A percentile compares a stretch with the other conserved stretches of the same genome.
phyloP scores from a whole-genome alignment of 2,797 vertebrate species.

The Botia kubotai region DNA sequence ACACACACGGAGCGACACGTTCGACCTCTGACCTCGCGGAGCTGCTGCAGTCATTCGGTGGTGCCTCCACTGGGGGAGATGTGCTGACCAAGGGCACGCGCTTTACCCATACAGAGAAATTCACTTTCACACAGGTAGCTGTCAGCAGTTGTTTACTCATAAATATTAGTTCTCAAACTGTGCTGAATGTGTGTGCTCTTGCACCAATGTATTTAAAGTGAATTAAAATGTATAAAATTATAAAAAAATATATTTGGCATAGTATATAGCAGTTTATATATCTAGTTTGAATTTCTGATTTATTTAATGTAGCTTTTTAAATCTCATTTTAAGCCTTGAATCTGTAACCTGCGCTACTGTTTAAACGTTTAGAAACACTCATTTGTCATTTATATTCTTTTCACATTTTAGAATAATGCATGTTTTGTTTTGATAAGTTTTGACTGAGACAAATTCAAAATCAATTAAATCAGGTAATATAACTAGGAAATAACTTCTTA shows the following conservation, averaged over 20 bases:
- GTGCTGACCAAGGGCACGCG: constrained; percentile 83
- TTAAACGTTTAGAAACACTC: too few relatives aligned
- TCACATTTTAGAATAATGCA: too few relatives aligned
- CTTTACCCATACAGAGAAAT: constrained; percentile 90
- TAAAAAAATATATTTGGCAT: too few relatives aligned
- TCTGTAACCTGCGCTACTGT: too few relatives aligned
- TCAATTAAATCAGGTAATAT: too few relatives aligned
- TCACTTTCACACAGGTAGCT: constrained; percentile 84
- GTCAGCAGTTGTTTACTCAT: constrained; percentile 6
- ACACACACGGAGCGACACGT: constrained; percentile 63
- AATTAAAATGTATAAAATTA: not conserved
- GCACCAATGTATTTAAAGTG: not conserved
- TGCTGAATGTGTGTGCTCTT: not conserved
- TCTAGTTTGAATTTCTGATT: not conserved
- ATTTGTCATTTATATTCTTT: too few relatives aligned
- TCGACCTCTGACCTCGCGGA: constrained; percentile 80
- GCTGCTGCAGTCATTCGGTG: constrained; percentile 79
- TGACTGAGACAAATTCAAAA: too few relatives aligned
- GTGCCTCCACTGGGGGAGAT: constrained; percentile 62
- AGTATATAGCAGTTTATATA: too few relatives aligned
- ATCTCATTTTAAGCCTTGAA: too few relatives aligned
- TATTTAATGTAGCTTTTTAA: not conserved
- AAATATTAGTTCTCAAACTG: not conserved
- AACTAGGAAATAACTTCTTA: too few relatives aligned
- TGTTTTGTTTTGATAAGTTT: too few relatives aligned